Conservation (phyloP, 2,113 vertebrate species). For the Ptyas mucosa region DNA sequence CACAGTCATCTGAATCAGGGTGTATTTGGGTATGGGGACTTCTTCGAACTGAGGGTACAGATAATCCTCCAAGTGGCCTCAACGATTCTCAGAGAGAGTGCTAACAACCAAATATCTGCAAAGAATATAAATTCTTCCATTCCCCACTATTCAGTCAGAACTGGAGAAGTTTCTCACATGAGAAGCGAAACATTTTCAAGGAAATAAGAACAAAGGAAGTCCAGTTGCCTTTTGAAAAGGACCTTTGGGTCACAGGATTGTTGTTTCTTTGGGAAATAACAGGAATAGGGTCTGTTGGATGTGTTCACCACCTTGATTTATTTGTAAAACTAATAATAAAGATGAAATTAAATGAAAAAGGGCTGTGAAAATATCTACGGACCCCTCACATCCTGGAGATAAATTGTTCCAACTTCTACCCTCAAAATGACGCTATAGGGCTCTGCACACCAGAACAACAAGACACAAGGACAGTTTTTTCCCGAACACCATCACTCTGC, state of each 20-base stretch:
- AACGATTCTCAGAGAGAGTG: not conserved
- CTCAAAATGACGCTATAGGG: too few relatives aligned
- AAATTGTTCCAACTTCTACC: too few relatives aligned
- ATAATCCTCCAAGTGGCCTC: not conserved
- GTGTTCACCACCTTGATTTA: not conserved
- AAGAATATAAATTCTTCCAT: not conserved
- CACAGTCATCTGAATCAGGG: too few relatives aligned
- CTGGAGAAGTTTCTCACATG: not conserved
- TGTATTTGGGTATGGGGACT: too few relatives aligned
- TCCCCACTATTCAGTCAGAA: not conserved
- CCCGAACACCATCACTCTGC: too few relatives aligned
- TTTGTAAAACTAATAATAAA: not conserved
- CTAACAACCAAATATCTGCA: not conserved
- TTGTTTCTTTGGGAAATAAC: too few relatives aligned
- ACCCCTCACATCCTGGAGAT: too few relatives aligned
- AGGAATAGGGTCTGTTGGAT: too few relatives aligned
- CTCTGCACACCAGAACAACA: too few relatives aligned
- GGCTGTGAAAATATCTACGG: too few relatives aligned
- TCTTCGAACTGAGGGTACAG: too few relatives aligned
- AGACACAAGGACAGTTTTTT: too few relatives aligned
- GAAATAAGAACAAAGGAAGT: not conserved
- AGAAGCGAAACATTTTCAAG: not conserved
- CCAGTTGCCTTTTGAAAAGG: not conserved
- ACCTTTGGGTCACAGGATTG: not conserved
- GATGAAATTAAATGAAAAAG: not conserved